Conservation (phyloP, 1,140 invertebrate species). For the Liolophura sinensis region DNA sequence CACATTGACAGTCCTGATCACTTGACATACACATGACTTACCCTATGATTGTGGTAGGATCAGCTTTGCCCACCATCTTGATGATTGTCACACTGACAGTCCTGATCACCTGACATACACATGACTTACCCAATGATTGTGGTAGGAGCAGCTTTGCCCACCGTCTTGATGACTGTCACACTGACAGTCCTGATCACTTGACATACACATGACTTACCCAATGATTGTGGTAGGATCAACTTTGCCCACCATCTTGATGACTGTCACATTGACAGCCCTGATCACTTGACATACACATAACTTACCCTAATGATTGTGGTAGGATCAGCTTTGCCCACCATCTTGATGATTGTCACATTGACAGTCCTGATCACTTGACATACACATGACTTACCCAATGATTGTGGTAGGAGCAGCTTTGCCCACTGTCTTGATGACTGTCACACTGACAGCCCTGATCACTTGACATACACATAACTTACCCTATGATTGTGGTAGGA, state of each 20-base stretch:
- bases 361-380: conserved; percentile 73
- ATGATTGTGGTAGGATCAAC: conserved; percentile 78
- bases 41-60: conserved; percentile 79
- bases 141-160: conserved; percentile 80
- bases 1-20: conserved; percentile 76
- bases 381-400: conserved; percentile 72
- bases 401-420: conserved; percentile 77
- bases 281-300: conserved; percentile 74
- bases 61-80: conserved; percentile 78
- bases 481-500: conserved; percentile 77
- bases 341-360: conserved; percentile 78
- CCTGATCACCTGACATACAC: conserved; percentile 70
- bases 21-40: conserved; percentile 64
- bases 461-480: no score
- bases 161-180: conserved; percentile 76
- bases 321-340: conserved; percentile 79
- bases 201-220: conserved; percentile 71
- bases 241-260: conserved; percentile 79
- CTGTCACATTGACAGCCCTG: conserved; percentile 77
- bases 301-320: conserved; percentile 79
- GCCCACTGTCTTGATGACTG: conserved; percentile 80
- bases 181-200: conserved; percentile 76
- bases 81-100: conserved; percentile 81
- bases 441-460: conserved; percentile 76
- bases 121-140: conserved; percentile 78